Evolutionary conservation across 2,888 invertebrate genomes (phyloP).

Genomic region (Bombylius major): DNA sequence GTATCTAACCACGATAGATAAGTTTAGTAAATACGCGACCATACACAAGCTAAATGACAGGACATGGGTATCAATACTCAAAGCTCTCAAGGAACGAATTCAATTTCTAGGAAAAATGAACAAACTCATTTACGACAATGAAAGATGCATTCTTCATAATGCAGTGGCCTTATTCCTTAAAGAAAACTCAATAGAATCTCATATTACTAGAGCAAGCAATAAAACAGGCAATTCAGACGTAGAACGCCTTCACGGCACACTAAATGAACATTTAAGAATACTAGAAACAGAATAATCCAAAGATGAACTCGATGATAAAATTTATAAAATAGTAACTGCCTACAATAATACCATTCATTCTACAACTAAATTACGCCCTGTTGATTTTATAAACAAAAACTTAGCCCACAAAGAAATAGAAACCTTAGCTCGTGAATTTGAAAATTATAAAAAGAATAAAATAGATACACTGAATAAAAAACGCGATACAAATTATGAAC

Average conservation of each 20-base stretch:
- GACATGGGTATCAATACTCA: background rate
- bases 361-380: no score
- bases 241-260: slow-evolving; percentile 2
- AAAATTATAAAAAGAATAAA: no score
- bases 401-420: no score
- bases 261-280: slow-evolving; percentile 8
- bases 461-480: no score
- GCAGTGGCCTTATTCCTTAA: background rate
- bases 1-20: slow-evolving; percentile 3
- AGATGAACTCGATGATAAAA: no score
- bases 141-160: background rate
- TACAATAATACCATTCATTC: no score
- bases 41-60: slow-evolving; percentile 1
- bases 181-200: background rate
- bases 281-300: background rate
- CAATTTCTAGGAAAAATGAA: background rate
- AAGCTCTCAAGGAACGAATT: slow-evolving; percentile 1
- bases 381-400: no score
- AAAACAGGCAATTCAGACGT: slow-evolving; percentile 6
- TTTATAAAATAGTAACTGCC: no score
- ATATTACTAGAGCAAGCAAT: slow-evolving; percentile 1
- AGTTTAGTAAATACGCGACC: slow-evolving; percentile 3
- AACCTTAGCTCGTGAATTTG: no score
- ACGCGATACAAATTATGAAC: no score
- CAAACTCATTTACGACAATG: slow-evolving; percentile 2